Percentiles rank a stretch among this genome's conserved stretches.
These are phyloP conservation scores for Aethina tumida DNA, from an alignment of 1,140 invertebrate species.

Conservation along the genomic window DNA sequence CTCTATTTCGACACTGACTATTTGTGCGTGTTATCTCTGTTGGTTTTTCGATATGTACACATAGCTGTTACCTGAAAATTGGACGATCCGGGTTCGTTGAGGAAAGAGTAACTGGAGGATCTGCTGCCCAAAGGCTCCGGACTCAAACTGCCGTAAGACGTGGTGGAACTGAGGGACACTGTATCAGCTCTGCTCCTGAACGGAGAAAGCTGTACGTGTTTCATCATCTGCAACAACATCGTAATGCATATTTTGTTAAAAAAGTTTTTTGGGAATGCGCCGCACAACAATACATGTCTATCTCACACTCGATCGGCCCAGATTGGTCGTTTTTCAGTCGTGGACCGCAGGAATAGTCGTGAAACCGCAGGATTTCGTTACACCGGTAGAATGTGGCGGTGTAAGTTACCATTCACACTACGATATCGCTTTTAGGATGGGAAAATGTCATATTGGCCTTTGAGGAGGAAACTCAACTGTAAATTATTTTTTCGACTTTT, in stretches of 20 bases:
- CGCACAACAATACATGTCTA: background rate
- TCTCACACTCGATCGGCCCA: constrained; percentile 2
- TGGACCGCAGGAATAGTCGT: constrained; percentile 2
- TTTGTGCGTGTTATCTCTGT: background rate
- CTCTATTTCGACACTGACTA: no score
- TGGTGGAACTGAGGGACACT: constrained; percentile 66
- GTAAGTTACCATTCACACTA: no score
- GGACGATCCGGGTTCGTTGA: constrained; percentile 40
- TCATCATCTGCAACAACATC: constrained; percentile 65
- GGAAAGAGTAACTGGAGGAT: constrained; percentile 50
- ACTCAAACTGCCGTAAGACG: constrained; percentile 53
- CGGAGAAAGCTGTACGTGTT: constrained; percentile 80
- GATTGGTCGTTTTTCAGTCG: constrained; percentile 1
- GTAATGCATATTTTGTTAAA: no score
- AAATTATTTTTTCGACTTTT: no score
- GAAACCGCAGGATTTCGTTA: constrained; percentile 6
- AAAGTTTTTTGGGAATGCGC: no score
- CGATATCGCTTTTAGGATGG: no score
- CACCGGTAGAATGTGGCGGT: no score
- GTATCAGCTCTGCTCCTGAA: constrained; percentile 70
- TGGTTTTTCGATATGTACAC: background rate
- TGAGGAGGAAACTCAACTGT: no score
- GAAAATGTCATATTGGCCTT: no score
- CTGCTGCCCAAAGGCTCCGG: constrained; percentile 47
- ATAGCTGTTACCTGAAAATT: constrained; percentile 37